Evolutionary conservation across 2,888 invertebrate species (phyloP).

Genomic region (Scaeva pyrastri): DNA sequence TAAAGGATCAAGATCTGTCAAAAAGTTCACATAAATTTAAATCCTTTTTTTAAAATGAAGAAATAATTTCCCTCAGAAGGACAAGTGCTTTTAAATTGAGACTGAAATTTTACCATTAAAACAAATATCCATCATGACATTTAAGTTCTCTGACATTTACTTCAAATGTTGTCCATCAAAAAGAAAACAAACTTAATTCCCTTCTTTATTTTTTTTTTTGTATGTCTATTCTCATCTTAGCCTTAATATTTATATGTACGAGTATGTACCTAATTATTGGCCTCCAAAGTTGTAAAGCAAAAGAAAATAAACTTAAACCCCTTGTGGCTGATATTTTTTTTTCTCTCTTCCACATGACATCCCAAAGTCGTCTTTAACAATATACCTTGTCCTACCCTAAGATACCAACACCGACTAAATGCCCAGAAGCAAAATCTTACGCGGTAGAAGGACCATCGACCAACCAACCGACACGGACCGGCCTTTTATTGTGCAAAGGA

Average conservation of each 20-base stretch:
- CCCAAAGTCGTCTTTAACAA: slow-evolving; percentile 6
- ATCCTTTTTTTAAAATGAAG: too few relatives aligned
- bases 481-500: too few relatives aligned
- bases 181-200: slow-evolving; percentile 31
- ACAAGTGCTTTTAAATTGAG: slow-evolving; percentile 33
- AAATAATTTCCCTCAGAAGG: too few relatives aligned
- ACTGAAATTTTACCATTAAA: background rate
- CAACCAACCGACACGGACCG: background rate
- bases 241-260: too few relatives aligned
- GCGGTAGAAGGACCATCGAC: background rate
- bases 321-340: slow-evolving; percentile 26
- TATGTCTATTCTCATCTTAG: too few relatives aligned
- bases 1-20: too few relatives aligned
- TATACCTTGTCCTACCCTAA: too few relatives aligned
- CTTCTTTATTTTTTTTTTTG: too few relatives aligned
- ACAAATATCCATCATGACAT: slow-evolving; percentile 21
- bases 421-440: slow-evolving; percentile 56
- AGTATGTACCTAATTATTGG: slow-evolving; percentile 17
- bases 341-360: slow-evolving; percentile 3
- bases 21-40: too few relatives aligned
- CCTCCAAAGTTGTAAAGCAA: slow-evolving; percentile 34
- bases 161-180: slow-evolving; percentile 1
- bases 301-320: slow-evolving; percentile 1
- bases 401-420: background rate
- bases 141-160: slow-evolving; percentile 37